Percentiles rank a stretch among this genome's conserved stretches.
Evolutionary conservation across 2,888 invertebrate species (phyloP).

Genomic region (Myopa tessellatipennis): DNA sequence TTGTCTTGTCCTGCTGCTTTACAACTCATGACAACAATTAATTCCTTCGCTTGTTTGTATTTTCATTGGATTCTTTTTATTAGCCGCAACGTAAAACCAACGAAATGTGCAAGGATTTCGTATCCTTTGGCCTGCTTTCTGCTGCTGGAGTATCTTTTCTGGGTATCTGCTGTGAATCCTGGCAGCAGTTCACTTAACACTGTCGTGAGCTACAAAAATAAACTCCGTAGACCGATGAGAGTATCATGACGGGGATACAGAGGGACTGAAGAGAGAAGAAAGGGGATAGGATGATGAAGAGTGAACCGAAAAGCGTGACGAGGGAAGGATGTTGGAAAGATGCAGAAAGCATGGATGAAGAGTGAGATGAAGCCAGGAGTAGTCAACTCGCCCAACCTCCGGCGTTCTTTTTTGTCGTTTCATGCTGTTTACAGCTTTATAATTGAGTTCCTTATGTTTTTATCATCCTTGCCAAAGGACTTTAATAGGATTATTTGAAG

Average conservation of each 20-base stretch:
- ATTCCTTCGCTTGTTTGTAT: constrained; percentile 33
- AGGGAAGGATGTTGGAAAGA: background rate
- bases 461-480: background rate
- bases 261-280: background rate
- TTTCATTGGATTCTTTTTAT: constrained; percentile 33
- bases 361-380: background rate
- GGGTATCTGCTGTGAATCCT: background rate
- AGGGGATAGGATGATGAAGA: background rate
- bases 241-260: background rate
- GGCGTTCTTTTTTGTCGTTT: background rate
- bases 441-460: constrained; percentile 28
- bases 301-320: background rate
- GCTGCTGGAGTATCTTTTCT: too few species aligned
- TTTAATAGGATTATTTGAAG: background rate
- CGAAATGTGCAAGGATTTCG: constrained; percentile 17
- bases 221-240: too few species aligned
- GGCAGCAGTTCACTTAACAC: background rate
- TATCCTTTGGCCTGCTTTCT: constrained; percentile 8
- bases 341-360: background rate
- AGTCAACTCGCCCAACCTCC: background rate
- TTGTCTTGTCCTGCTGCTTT: constrained; percentile 1
- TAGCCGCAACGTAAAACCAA: constrained; percentile 18
- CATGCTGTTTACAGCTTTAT: constrained; percentile 18
- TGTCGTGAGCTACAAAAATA: too few species aligned
- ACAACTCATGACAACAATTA: constrained; percentile 31